These are phyloP conservation scores for Podarcis siculus DNA, from an alignment of 2,797 vertebrate species.

Conservation along the genomic window DNA sequence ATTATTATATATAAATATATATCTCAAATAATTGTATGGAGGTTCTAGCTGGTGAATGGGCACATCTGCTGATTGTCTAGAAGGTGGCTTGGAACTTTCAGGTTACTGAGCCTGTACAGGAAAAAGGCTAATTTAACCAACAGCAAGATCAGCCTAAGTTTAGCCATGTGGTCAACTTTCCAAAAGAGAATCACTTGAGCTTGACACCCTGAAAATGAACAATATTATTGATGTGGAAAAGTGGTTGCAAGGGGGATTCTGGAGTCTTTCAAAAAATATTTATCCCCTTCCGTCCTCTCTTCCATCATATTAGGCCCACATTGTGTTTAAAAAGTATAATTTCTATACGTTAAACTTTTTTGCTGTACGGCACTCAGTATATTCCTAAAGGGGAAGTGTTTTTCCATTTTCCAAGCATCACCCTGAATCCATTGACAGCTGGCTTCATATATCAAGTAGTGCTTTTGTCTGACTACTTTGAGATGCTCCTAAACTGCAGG, in stretches of 20 bases:
- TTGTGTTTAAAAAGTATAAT: not conserved
- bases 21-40: not conserved
- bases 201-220: constrained; percentile 6
- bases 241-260: not conserved
- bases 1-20: not conserved
- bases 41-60: not conserved
- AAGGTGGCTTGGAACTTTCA: not conserved
- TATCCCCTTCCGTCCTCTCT: not conserved
- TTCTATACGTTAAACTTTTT: not conserved
- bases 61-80: not conserved
- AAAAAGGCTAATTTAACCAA: constrained; percentile 13
- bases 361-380: not conserved
- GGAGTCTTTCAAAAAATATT: not conserved
- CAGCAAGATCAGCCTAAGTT: not conserved
- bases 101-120: not conserved
- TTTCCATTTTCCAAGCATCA: not conserved
- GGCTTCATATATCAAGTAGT: not conserved
- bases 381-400: not conserved
- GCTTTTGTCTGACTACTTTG: not conserved
- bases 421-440: not conserved
- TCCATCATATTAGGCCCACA: not conserved
- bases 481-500: no score
- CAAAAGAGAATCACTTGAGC: not conserved
- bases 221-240: constrained; percentile 2
- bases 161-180: not conserved